phyloP scores from a whole-genome alignment of 2,113 vertebrate species.

The Leiothrix lutea region DNA sequence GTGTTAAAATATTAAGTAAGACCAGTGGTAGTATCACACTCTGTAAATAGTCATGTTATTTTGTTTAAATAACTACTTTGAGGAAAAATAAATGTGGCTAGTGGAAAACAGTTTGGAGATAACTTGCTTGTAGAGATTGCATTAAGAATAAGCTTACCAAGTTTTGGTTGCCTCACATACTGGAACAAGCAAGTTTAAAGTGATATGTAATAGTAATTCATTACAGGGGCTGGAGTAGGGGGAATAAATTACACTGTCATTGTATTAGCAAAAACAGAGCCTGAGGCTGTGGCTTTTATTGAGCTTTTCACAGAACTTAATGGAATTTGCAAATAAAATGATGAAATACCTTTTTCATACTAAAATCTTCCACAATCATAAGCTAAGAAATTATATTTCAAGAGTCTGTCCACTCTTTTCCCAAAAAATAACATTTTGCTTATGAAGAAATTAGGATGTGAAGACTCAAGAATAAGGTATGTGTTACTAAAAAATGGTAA shows the following conservation, averaged over 20 bases:
- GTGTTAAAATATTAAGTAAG: background rate
- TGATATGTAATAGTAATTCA: background rate
- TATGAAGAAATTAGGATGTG: background rate
- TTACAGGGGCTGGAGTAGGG: background rate
- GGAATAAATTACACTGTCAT: background rate
- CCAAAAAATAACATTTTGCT: background rate
- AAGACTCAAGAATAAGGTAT: background rate
- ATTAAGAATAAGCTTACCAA: background rate
- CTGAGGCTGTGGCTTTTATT: background rate
- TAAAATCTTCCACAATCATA: background rate
- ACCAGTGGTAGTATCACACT: background rate
- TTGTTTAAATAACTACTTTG: background rate
- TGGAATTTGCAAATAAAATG: background rate
- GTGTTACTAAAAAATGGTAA: background rate
- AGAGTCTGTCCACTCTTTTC: background rate
- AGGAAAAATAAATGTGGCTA: background rate
- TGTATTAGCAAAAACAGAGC: background rate
- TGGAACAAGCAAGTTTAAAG: background rate
- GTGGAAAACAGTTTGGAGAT: background rate
- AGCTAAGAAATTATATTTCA: background rate
- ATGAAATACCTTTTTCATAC: background rate
- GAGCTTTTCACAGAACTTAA: background rate
- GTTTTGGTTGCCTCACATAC: background rate
- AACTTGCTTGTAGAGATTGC: background rate
- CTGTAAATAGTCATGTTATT: background rate